Base-by-base conservation (phyloP, 2,113 vertebrate genomes). In the Helogale parvula region DNA sequence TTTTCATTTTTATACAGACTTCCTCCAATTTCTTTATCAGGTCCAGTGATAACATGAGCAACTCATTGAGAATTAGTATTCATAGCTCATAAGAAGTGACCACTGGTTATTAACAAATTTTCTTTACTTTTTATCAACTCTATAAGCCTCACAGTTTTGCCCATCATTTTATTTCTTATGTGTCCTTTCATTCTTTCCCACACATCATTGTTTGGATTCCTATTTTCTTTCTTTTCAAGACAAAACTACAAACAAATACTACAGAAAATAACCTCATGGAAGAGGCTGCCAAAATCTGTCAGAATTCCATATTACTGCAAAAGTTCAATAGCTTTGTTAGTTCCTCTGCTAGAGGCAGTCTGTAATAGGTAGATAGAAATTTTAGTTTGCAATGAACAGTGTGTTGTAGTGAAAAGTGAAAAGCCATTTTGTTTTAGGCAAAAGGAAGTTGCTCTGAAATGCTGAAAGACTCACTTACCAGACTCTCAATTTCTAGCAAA, bases 371-470 rank as follows among this genome's bases (percentile, higher is more conserved):
- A 97, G 96, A 69, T n/a, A 89, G 87, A 93, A 86, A 83, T 93
- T 98, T 98, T 77, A 93, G 66, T 95, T 93, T 93, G 94, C 88
- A 98, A 68, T 68, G 88, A 97, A 95, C 85, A 95, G 57, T 85
- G 74, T 93, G 92, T 86, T 7, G 0, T 83, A 96, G 92, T 92
- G 94, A 97, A 92, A 96, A 97, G 54, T 97, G 41, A 98, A 98
- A 97, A 98, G 66, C 52, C 95, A 96, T 98, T 97, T 97, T 97
- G 90, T 98, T 97, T 97, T 93, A 96, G 94, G 95, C 87, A 80
- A 98, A 97, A 93, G 52, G 60, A 96, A 96, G 87, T 95, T 88
- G 72, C 47, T 97, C 66, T 82, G 81, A 97, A 97, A 95, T 86
- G 92, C 7, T 86, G 96, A 96, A 97, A 85, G 57, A 88, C 33